Conservation (phyloP, 2,113 vertebrate genomes). For the Halichoeres trimaculatus region DNA sequence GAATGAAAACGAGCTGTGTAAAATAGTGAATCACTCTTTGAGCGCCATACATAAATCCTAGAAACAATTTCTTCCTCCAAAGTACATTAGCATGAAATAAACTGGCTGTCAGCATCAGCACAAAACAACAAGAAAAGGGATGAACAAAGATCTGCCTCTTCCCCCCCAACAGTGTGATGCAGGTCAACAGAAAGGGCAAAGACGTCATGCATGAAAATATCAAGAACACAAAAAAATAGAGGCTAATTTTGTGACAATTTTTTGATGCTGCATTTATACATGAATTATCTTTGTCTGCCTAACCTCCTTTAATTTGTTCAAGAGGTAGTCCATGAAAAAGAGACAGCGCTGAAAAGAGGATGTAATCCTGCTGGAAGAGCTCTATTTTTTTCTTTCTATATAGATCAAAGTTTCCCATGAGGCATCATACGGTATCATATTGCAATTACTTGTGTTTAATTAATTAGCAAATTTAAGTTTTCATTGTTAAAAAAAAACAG, state of each 20-base stretch:
- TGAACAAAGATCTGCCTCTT: background rate
- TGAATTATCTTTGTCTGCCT: conserved; percentile 1
- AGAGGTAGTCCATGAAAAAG: background rate
- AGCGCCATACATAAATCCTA: background rate
- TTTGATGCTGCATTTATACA: conserved; percentile 7
- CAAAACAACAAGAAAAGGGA: background rate
- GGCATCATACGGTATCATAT: background rate
- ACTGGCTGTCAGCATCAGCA: background rate
- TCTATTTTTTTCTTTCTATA: background rate
- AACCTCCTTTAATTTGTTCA: conserved; percentile 6
- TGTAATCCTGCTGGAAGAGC: background rate
- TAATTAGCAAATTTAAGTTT: background rate
- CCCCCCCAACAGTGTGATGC: conserved; percentile 18
- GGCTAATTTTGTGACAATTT: conserved; percentile 11
- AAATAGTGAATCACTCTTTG: background rate
- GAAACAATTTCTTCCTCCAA: conserved; percentile 3
- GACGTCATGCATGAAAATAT: conserved; percentile 19
- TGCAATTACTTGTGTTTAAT: background rate
- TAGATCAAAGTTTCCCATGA: background rate
- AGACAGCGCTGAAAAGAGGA: background rate
- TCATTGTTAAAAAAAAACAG: background rate
- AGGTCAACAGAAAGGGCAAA: conserved; percentile 18
- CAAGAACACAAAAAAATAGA: conserved; percentile 11
- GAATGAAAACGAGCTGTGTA: background rate
- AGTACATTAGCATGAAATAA: conserved; percentile 14